Conservation (phyloP, 2,113 vertebrate genomes). For the Zapus hudsonius region DNA sequence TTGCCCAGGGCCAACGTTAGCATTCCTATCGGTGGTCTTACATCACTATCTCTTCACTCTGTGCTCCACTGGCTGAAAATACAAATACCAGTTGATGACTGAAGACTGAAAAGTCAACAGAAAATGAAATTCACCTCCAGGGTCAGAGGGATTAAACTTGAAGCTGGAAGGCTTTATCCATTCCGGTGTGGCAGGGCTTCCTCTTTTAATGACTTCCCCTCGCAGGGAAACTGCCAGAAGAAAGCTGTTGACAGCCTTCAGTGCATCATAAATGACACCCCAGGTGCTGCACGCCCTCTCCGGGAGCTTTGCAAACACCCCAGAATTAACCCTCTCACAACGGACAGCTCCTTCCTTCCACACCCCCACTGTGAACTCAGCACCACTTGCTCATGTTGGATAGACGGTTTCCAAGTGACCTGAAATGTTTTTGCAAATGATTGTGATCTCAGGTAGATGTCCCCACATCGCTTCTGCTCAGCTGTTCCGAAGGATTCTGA, state of each 20-base stretch:
- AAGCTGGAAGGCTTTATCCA: conserved; percentile 42
- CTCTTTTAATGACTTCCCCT: conserved; percentile 67
- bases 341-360: not conserved
- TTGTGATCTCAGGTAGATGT: not conserved
- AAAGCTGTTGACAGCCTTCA: conserved; percentile 61
- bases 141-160: conserved; percentile 50
- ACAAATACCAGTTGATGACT: conserved; percentile 29
- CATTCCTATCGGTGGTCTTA: not conserved
- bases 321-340: not conserved
- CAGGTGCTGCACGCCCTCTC: conserved; percentile 37
- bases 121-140: conserved; percentile 46
- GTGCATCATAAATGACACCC: conserved; percentile 64
- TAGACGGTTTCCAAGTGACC: not conserved
- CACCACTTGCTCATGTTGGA: not conserved
- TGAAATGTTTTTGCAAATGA: not conserved
- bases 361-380: not conserved
- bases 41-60: not conserved
- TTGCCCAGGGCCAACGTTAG: not conserved
- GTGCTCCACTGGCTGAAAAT: not conserved
- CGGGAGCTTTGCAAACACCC: not conserved
- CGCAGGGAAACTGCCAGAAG: conserved; percentile 57
- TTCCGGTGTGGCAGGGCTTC: not conserved
- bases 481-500: not conserved
- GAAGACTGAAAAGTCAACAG: conserved; percentile 36
- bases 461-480: not conserved